Percentiles rank a stretch among this genome's conserved stretches.
phyloP scores from a whole-genome alignment of 2,113 vertebrate species.

The Pachypanchax playfairii region DNA sequence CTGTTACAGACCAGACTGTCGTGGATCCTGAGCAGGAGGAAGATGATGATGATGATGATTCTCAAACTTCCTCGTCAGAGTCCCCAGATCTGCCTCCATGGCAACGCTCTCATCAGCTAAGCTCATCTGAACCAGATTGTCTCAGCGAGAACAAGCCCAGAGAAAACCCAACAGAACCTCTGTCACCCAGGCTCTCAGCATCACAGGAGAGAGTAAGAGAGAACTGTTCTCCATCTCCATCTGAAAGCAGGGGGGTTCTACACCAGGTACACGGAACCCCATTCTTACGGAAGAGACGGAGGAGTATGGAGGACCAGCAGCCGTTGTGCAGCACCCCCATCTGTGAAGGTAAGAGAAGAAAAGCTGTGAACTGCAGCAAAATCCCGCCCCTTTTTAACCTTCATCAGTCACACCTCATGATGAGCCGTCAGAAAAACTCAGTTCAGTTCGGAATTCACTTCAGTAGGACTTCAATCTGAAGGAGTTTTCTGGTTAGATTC shows the following conservation, averaged over 20 bases:
- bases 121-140: constrained; percentile 53
- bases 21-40: constrained; percentile 58
- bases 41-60: constrained; percentile 47
- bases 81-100: constrained; percentile 86
- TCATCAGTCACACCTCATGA: too few relatives aligned
- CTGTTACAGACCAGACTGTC: constrained; percentile 43
- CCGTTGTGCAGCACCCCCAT: constrained; percentile 83
- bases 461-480: too few relatives aligned
- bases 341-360: constrained; percentile 77
- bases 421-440: too few relatives aligned
- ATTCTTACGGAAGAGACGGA: constrained; percentile 73
- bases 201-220: constrained; percentile 35
- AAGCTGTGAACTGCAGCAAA: background rate
- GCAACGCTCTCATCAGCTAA: constrained; percentile 81
- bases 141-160: constrained; percentile 34
- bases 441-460: too few relatives aligned
- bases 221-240: constrained; percentile 64
- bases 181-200: constrained; percentile 37
- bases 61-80: constrained; percentile 79
- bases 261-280: constrained; percentile 86
- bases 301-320: constrained; percentile 69
- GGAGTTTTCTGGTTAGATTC: too few relatives aligned
- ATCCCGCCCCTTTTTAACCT: too few relatives aligned
- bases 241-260: constrained; percentile 64
- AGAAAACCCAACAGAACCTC: constrained; percentile 39